Evolutionary conservation across 92 coral and sea anemone species (phyloP).

Genomic region (Diadumene lineata): DNA sequence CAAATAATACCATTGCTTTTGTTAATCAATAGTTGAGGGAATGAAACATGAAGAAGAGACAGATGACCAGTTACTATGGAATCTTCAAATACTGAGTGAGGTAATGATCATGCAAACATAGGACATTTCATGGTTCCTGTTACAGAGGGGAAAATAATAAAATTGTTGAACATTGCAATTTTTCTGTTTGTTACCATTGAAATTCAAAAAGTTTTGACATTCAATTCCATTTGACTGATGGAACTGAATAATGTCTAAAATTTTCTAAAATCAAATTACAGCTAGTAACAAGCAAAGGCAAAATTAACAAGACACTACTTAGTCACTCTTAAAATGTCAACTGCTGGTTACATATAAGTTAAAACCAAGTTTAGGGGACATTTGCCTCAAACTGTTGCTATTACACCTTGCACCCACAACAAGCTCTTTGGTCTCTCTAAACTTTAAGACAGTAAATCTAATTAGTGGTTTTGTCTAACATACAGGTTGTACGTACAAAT

Average conservation of each 20-base stretch:
- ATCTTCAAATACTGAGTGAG: constrained; percentile 90
- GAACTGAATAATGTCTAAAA: too few relatives aligned
- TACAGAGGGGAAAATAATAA: background rate
- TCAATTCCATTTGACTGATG: too few relatives aligned
- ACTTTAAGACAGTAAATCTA: background rate
- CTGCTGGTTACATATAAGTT: too few relatives aligned
- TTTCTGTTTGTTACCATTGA: too few relatives aligned
- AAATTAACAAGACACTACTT: too few relatives aligned
- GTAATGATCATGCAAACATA: constrained; percentile 26
- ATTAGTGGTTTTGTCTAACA: background rate
- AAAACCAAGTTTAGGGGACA: too few relatives aligned
- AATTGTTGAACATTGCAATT: background rate
- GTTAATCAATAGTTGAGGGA: constrained; percentile 72
- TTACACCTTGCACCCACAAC: too few relatives aligned
- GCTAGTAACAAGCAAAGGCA: too few relatives aligned
- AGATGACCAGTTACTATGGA: constrained; percentile 94
- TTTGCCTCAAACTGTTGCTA: too few relatives aligned
- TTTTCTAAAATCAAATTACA: too few relatives aligned
- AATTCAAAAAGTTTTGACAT: too few relatives aligned
- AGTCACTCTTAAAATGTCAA: too few relatives aligned
- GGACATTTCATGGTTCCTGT: background rate
- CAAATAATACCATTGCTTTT: background rate
- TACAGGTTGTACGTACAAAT: constrained; percentile 87
- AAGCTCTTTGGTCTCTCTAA: background rate
- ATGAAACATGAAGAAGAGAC: constrained; percentile 90